Percentiles rank a stretch among this genome's conserved stretches.
phyloP scores from a whole-genome alignment of 2,113 vertebrate species.

The Charina bottae region DNA sequence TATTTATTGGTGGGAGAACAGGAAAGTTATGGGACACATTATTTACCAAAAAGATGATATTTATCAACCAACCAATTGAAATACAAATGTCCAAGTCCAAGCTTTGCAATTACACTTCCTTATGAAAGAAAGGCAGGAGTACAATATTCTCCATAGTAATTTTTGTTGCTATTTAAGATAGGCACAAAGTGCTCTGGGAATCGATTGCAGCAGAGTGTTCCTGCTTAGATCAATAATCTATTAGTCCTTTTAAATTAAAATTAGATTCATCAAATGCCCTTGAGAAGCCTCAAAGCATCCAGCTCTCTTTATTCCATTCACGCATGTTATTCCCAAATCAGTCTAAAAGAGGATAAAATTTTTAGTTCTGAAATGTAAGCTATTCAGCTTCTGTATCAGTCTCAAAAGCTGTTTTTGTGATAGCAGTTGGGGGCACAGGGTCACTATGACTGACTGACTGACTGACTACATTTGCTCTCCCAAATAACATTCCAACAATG shows the following conservation, averaged over 20 bases:
- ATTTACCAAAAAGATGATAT: background rate
- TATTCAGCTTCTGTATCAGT: constrained; percentile 62
- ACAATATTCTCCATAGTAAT: constrained; percentile 42
- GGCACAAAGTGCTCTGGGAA: constrained; percentile 54
- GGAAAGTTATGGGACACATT: background rate
- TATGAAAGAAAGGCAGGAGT: constrained; percentile 27
- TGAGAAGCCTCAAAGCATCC: constrained; percentile 68
- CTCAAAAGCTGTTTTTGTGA: constrained; percentile 61
- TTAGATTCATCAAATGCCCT: constrained; percentile 74
- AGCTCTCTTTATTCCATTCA: constrained; percentile 55
- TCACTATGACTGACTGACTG: no score
- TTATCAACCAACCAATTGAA: background rate
- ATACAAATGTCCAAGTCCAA: background rate
- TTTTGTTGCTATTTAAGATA: constrained; percentile 67
- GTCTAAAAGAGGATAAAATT: constrained; percentile 65
- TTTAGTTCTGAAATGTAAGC: constrained; percentile 68
- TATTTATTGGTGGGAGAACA: background rate
- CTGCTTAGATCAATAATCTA: constrained; percentile 79
- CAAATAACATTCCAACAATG: constrained; percentile 26
- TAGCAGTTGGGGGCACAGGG: constrained; percentile 43
- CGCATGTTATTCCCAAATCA: constrained; percentile 58
- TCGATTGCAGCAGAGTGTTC: constrained; percentile 64
- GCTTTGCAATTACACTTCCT: constrained; percentile 29
- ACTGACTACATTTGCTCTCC: no score
- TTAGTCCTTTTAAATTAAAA: constrained; percentile 80